A percentile compares a stretch with the other conserved stretches of the same genome.
phyloP scores from a whole-genome alignment of 2,797 vertebrate species.

The Onychomys torridus region DNA sequence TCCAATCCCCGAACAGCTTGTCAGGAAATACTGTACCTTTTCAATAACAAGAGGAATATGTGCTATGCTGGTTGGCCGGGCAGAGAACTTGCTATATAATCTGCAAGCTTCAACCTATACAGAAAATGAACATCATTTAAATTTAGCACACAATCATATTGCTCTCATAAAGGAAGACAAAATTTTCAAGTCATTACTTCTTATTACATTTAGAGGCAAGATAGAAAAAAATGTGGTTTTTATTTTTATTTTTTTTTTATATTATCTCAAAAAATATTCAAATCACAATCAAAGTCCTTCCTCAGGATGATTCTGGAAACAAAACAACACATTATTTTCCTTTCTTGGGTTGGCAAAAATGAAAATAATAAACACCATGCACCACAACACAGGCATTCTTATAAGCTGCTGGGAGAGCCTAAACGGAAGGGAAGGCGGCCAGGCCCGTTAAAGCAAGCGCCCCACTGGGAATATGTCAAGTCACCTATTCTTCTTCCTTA shows the following conservation, averaged over 20 bases:
- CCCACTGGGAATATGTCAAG: neutral
- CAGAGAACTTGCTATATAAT: conserved; percentile 96
- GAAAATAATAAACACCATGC: neutral
- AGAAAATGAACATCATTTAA: conserved; percentile 58
- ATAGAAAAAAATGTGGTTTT: conserved; percentile 20
- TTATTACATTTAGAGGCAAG: conserved; percentile 42
- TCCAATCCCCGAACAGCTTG: neutral
- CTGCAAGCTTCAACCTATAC: conserved; percentile 96
- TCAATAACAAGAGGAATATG: conserved; percentile 94
- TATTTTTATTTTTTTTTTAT: neutral
- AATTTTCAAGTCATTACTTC: conserved; percentile 37
- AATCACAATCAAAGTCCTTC: conserved; percentile 37
- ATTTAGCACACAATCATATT: conserved; percentile 23
- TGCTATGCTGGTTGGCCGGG: conserved; percentile 93
- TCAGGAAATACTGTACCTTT: conserved; percentile 90
- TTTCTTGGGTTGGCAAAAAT: conserved; percentile 43
- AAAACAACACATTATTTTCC: conserved; percentile 24
- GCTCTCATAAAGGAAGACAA: conserved; percentile 43
- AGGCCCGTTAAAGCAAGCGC: neutral
- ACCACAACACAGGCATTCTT: neutral
- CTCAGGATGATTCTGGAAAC: conserved; percentile 29
- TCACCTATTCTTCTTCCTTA: neutral
- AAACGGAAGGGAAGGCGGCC: neutral
- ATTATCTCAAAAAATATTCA: neutral
- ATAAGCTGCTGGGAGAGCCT: neutral